Conservation (phyloP, 2,888 invertebrate genomes). For the Plagodis dolabraria region DNA sequence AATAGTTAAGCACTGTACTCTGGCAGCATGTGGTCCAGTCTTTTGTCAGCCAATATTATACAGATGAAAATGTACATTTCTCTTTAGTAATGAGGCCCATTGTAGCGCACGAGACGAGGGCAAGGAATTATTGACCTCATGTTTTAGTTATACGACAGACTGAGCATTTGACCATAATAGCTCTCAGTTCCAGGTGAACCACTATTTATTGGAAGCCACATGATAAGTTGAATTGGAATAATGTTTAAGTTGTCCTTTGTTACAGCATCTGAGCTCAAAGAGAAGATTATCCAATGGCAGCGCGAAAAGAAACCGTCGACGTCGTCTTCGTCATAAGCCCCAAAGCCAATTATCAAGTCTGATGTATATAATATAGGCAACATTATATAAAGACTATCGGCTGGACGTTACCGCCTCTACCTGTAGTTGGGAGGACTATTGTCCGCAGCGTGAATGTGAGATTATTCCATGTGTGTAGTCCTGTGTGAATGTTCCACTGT, state of each 20-base stretch:
- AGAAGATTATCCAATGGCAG: conserved; percentile 94
- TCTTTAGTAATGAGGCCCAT: too few species aligned
- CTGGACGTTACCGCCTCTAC: conserved; percentile 64
- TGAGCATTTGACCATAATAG: too few species aligned
- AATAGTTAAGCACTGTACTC: too few species aligned
- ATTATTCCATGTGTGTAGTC: conserved; percentile 70
- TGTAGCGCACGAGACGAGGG: too few species aligned
- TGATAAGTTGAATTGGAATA: too few species aligned
- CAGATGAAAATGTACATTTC: too few species aligned
- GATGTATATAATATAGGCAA: conserved; percentile 81
- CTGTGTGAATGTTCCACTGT: conserved; percentile 56
- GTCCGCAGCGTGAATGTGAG: conserved; percentile 76
- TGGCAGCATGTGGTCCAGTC: too few species aligned
- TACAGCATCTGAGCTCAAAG: conserved; percentile 92
- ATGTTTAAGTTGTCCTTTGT: neutral
- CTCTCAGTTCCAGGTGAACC: too few species aligned
- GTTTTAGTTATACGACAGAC: too few species aligned
- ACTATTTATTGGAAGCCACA: too few species aligned
- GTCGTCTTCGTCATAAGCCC: conserved; percentile 70
- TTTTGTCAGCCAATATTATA: too few species aligned
- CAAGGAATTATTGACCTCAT: too few species aligned
- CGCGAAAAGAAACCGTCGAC: conserved; percentile 86
- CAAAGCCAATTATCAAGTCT: conserved; percentile 72
- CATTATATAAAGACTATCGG: conserved; percentile 68
- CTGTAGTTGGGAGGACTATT: conserved; percentile 63